Conservation (phyloP, 2,113 vertebrate genomes). For the Lepisosteus osseus region DNA sequence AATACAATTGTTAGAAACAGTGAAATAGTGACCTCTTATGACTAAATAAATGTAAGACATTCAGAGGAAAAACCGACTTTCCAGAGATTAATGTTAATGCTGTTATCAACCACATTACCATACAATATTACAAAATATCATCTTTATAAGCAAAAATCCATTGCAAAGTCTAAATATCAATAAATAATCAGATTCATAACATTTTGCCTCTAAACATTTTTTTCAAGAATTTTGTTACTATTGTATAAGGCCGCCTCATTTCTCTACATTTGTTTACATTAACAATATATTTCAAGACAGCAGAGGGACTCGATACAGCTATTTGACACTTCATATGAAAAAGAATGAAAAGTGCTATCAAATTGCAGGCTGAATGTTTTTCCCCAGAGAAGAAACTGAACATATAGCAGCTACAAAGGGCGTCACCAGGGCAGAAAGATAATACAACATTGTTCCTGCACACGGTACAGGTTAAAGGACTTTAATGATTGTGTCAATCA, state of each 20-base stretch:
- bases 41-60: conserved; percentile 6
- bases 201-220: too few relatives aligned
- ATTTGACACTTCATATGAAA: background rate
- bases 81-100: background rate
- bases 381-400: background rate
- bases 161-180: background rate
- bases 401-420: background rate
- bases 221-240: too few relatives aligned
- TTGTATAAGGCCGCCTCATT: background rate
- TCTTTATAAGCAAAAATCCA: background rate
- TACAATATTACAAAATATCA: background rate
- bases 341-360: background rate
- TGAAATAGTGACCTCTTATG: conserved; percentile 62
- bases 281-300: background rate
- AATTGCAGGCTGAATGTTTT: conserved; percentile 1
- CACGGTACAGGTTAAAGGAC: background rate
- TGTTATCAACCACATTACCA: too few relatives aligned
- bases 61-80: background rate
- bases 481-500: conserved; percentile 1
- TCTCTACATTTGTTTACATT: background rate
- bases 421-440: background rate
- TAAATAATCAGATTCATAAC: too few relatives aligned
- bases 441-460: background rate
- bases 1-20: background rate
- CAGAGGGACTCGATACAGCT: background rate